Conservation (phyloP, 92 coral and sea anemone genomes). For the Plumapathes pennacea region DNA sequence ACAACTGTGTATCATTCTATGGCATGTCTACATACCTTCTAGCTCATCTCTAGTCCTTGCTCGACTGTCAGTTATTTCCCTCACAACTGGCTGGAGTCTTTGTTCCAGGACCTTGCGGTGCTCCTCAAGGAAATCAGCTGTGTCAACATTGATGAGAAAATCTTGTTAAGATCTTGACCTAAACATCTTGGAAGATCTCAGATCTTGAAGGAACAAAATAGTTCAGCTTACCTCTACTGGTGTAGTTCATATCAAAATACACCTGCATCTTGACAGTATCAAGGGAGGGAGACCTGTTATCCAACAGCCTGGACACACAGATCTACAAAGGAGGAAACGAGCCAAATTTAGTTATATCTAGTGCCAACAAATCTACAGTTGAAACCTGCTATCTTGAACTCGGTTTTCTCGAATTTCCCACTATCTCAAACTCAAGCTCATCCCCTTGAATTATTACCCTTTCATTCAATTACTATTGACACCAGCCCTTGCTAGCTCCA, state of each 20-base stretch:
- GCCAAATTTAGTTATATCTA: too few species aligned
- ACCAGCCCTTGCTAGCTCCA: too few species aligned
- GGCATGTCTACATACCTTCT: conserved; percentile 66
- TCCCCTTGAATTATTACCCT: too few species aligned
- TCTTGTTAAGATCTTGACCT: neutral
- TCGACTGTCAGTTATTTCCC: conserved; percentile 99
- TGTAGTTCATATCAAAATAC: conserved; percentile 98
- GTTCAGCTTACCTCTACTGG: conserved; percentile 77
- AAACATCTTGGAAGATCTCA: neutral
- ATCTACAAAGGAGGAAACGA: conserved; percentile 40
- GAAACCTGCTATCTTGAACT: too few species aligned
- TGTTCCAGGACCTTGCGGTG: conserved; percentile 89
- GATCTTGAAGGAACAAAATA: neutral
- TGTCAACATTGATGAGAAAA: neutral
- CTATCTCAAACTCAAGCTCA: too few species aligned
- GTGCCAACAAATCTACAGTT: too few species aligned
- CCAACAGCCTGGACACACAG: conserved; percentile 85
- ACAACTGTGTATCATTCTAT: too few species aligned
- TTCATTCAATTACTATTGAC: too few species aligned
- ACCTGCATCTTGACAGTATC: conserved; percentile 99
- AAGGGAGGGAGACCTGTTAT: conserved; percentile 79
- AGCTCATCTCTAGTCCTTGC: conserved; percentile 98
- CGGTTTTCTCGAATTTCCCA: too few species aligned
- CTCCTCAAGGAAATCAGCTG: conserved; percentile 97
- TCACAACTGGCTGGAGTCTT: conserved; percentile 85